Evolutionary conservation across 2,113 vertebrate genomes (phyloP).

Genomic region (Chlamydotis undulata): DNA sequence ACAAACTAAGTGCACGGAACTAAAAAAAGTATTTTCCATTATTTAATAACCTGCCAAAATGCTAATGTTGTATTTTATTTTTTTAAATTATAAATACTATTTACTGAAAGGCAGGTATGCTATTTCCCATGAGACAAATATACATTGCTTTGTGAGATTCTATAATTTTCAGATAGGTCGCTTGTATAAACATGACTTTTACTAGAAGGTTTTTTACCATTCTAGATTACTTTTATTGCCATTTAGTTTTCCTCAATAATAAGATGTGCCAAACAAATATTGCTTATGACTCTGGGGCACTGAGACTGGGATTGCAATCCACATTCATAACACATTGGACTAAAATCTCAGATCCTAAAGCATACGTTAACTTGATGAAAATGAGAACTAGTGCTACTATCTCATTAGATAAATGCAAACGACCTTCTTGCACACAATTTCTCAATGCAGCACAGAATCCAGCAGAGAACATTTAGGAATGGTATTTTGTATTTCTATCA

Average conservation of each 20-base stretch:
- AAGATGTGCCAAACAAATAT: neutral
- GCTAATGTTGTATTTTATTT: neutral
- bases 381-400: neutral
- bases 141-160: neutral
- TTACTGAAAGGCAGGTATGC: neutral
- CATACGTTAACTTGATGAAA: neutral
- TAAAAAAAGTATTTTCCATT: neutral
- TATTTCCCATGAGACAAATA: neutral
- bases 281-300: neutral
- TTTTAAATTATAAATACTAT: neutral
- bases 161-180: neutral
- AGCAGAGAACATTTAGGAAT: neutral
- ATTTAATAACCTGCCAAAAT: neutral
- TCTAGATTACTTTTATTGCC: neutral
- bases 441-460: neutral
- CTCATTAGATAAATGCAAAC: neutral
- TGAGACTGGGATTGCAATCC: neutral
- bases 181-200: neutral
- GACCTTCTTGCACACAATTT: neutral
- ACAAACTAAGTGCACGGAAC: accelerated
- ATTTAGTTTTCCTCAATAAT: neutral
- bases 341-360: neutral
- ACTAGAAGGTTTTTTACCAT: neutral
- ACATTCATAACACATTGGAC: neutral
- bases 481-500: neutral